Base-by-base conservation (phyloP, 2,888 invertebrate species). In the Acanthopleura granulata region DNA sequence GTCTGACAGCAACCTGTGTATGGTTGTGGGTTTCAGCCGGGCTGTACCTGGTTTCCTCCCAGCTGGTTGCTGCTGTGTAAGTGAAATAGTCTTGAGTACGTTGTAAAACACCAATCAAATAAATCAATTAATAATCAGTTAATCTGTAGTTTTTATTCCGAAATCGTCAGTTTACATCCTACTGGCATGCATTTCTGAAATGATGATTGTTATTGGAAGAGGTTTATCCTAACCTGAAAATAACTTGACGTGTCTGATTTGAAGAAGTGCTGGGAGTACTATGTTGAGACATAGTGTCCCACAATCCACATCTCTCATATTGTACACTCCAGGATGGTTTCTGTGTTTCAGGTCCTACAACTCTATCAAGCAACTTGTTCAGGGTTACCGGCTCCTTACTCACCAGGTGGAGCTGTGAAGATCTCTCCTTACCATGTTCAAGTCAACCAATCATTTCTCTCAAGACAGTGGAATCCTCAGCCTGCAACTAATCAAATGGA, bases 281-380 rank as follows among this genome's bases (percentile, higher is more conserved):
- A 40, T 40, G 40, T 40, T 40, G 9, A 9, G 40, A 9, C 40
- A 40, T 40, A 40, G 40, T 40, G 9, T 40, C 40, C 40, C 40
- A 6, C 9, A 40, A 40, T 40, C 40, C 40, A 6, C 9, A 6
- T 40, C 40, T 40, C 40, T 40, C 40, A 40, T 40, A 9, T 6
- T 40, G 3, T 40, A 40, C 40, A 9, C 40, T 40, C 40, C 40
- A 40, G 9, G 40, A 6, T 40, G 3, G 40, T 40, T 40, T 6
- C 40, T 40, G 40, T 40, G 4, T 40, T 40, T 75, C 70, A 89
- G 88, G 86, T 89, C n/a, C 77, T 80, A 29, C 77, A 85, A 25
- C 66, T 89, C 3, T 90, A 82, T 76, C 80, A 88, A 49, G 87
- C 90, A 62, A 88, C 92, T 51, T 93, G 94, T 76, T 89, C 87